These are phyloP conservation scores for Paguma larvata DNA, from an alignment of 2,797 vertebrate genomes.

Conservation along the genomic window DNA sequence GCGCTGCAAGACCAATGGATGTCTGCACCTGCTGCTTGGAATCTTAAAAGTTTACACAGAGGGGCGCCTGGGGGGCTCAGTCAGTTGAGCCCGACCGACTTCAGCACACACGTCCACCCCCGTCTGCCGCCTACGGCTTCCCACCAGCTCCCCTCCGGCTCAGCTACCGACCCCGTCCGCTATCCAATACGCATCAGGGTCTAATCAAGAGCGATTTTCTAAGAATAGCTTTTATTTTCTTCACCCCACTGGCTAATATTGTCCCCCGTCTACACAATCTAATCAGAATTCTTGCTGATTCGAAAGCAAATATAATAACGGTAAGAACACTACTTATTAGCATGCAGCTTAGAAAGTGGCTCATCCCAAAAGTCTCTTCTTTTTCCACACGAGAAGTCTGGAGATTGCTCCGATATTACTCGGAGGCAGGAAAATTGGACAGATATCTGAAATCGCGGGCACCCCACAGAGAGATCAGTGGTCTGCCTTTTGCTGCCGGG, in stretches of 20 bases:
- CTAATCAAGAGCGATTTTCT: constrained; percentile 68
- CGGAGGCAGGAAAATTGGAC: constrained; percentile 27
- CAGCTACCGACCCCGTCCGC: constrained; percentile 36
- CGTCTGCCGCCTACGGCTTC: not conserved
- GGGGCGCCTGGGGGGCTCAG: too few relatives aligned
- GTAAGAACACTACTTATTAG: constrained; percentile 70
- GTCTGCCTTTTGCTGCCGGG: constrained; percentile 32
- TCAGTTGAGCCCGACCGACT: too few relatives aligned
- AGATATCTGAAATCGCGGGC: constrained; percentile 59
- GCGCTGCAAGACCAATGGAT: not conserved
- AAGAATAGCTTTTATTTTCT: constrained; percentile 80
- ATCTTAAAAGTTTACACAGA: not conserved
- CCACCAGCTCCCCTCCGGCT: not conserved
- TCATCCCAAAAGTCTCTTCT: constrained; percentile 66
- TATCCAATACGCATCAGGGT: constrained; percentile 33
- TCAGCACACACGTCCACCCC: not conserved
- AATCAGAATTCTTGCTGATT: constrained; percentile 78
- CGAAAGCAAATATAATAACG: constrained; percentile 80
- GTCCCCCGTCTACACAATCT: constrained; percentile 61
- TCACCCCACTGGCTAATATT: constrained; percentile 67
- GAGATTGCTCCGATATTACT: constrained; percentile 73
- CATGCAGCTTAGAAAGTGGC: constrained; percentile 69
- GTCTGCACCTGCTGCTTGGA: not conserved
- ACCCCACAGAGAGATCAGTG: constrained; percentile 49
- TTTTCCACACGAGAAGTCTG: constrained; percentile 78